phyloP scores from a whole-genome alignment of 2,888 invertebrate species.

The Eupithecia dodoneata region DNA sequence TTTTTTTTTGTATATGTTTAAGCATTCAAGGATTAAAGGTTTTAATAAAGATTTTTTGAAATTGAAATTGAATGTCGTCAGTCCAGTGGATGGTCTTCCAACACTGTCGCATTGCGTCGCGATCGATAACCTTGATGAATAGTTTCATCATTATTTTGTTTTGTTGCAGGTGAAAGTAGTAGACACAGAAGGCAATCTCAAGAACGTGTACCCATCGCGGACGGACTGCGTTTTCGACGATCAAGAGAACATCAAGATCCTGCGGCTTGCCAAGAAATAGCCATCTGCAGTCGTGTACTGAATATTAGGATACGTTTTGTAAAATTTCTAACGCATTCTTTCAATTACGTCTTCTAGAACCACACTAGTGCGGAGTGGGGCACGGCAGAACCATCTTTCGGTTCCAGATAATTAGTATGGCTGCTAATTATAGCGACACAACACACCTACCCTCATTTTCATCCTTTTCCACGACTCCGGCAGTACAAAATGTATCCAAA shows the following conservation, averaged over 20 bases:
- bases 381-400: neutral
- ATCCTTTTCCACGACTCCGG: no score
- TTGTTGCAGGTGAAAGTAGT: slow-evolving; percentile 87
- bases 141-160: neutral
- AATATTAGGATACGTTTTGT: neutral
- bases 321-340: neutral
- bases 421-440: neutral
- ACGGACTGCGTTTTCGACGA: slow-evolving; percentile 86
- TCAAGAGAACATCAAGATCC: slow-evolving; percentile 65
- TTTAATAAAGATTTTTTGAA: no score
- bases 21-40: no score
- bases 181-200: slow-evolving; percentile 88
- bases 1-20: no score
- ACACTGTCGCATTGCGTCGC: neutral
- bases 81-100: neutral
- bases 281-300: neutral
- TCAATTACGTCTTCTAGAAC: neutral
- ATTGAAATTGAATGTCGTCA: no score
- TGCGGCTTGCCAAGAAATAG: slow-evolving; percentile 71
- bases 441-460: no score
- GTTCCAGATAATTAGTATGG: neutral
- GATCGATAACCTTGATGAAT: neutral
- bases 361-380: neutral
- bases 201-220: slow-evolving; percentile 91
- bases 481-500: no score